Evolutionary conservation across 2,113 vertebrate genomes (phyloP).

Genomic region (Heterochromis multidens): DNA sequence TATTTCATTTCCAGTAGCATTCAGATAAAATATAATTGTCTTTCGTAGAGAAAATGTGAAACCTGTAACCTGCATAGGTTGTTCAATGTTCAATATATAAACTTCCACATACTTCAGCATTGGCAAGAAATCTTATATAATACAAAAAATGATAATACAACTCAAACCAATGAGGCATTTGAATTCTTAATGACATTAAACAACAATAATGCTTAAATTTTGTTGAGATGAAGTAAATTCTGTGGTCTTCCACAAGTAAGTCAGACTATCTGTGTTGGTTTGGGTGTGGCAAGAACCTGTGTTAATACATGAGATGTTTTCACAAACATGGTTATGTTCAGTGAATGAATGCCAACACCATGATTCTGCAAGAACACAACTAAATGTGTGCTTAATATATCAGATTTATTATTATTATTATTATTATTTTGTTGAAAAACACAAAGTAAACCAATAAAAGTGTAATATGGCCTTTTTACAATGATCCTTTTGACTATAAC

Average conservation of each 20-base stretch:
- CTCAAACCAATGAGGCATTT: neutral
- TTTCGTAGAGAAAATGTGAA: neutral
- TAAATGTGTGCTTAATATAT: neutral
- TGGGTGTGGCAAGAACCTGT: neutral
- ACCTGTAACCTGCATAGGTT: neutral
- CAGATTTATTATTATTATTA: no score
- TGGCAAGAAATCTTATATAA: neutral
- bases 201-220: neutral
- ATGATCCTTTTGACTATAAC: neutral
- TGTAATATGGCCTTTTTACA: neutral
- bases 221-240: neutral
- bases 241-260: neutral
- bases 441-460: slow-evolving; percentile 35
- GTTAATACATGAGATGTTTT: neutral
- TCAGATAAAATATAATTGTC: neutral
- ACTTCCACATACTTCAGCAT: neutral
- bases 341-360: neutral
- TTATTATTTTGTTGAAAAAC: neutral
- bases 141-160: neutral
- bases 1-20: neutral
- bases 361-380: neutral
- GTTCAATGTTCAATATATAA: no score
- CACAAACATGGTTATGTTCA: rapidly evolving
- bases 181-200: neutral
- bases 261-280: neutral